These are phyloP conservation scores for Pachypsylla venusta DNA, from an alignment of 1,140 invertebrate species.

Conservation along the genomic window DNA sequence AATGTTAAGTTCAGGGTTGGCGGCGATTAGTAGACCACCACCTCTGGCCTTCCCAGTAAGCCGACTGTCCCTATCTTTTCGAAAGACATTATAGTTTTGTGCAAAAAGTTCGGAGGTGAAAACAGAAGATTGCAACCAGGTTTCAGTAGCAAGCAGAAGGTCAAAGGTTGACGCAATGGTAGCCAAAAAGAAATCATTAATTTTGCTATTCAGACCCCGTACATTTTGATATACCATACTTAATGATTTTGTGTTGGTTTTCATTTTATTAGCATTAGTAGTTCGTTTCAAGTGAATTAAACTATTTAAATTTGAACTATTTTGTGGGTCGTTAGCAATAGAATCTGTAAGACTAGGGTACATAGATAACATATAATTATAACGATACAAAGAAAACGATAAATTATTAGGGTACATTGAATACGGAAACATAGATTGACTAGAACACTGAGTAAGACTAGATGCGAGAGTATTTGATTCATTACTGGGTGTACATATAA, in stretches of 20 bases:
- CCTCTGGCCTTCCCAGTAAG: neutral
- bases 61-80: neutral
- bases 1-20: neutral
- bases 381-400: too few relatives aligned
- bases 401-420: neutral
- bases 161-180: neutral
- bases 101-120: slow-evolving; percentile 11
- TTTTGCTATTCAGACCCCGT: slow-evolving; percentile 8
- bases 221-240: slow-evolving; percentile 16
- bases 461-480: neutral
- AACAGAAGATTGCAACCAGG: slow-evolving; percentile 9
- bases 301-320: too few relatives aligned
- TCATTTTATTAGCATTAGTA: too few relatives aligned
- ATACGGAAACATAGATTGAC: neutral
- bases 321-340: too few relatives aligned
- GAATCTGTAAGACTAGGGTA: too few relatives aligned
- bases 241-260: too few relatives aligned
- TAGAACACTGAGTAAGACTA: neutral
- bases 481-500: neutral
- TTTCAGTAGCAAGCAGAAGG: slow-evolving; percentile 6
- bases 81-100: neutral
- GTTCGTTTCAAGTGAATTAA: too few relatives aligned
- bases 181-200: slow-evolving; percentile 6
- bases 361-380: too few relatives aligned
- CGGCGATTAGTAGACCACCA: neutral